Percentiles rank a stretch among this genome's conserved stretches.
phyloP scores from a whole-genome alignment of 2,888 invertebrate genomes.

The Rhingia rostrata region DNA sequence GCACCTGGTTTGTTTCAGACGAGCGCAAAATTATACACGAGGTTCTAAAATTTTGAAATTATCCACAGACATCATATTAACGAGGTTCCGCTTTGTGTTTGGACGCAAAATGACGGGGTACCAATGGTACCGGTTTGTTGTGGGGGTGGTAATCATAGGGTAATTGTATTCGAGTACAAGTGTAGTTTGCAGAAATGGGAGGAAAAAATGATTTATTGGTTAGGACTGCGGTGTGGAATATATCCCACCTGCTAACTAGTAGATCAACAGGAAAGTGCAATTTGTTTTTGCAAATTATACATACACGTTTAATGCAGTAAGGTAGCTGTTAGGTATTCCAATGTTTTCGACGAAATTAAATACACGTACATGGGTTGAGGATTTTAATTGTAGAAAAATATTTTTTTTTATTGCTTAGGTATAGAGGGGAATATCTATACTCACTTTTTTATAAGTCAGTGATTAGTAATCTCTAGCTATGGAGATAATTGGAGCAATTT shows the following conservation, averaged over 20 bases:
- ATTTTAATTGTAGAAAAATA: constrained; percentile 30
- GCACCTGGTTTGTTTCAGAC: constrained; percentile 58
- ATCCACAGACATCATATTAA: constrained; percentile 73
- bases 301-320: constrained; percentile 26
- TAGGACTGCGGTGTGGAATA: constrained; percentile 1
- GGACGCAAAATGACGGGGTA: constrained; percentile 8
- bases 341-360: constrained; percentile 17
- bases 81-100: constrained; percentile 72
- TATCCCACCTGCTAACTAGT: constrained; percentile 41
- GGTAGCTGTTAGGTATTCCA: constrained; percentile 13
- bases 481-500: too few species aligned
- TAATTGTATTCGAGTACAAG: constrained; percentile 45
- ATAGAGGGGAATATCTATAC: neutral
- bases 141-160: constrained; percentile 58
- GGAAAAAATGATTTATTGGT: constrained; percentile 64
- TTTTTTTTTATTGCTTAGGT: constrained; percentile 2
- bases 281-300: constrained; percentile 46
- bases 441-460: too few species aligned
- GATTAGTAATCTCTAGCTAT: too few species aligned
- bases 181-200: constrained; percentile 31
- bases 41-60: constrained; percentile 70
- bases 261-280: constrained; percentile 68
- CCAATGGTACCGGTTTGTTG: constrained; percentile 12
- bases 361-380: constrained; percentile 3
- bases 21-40: constrained; percentile 43